These are phyloP conservation scores for Dysidea cf. avara DNA, from an alignment of 37 sponge, comb jelly and placozoan species.

Conservation along the genomic window DNA sequence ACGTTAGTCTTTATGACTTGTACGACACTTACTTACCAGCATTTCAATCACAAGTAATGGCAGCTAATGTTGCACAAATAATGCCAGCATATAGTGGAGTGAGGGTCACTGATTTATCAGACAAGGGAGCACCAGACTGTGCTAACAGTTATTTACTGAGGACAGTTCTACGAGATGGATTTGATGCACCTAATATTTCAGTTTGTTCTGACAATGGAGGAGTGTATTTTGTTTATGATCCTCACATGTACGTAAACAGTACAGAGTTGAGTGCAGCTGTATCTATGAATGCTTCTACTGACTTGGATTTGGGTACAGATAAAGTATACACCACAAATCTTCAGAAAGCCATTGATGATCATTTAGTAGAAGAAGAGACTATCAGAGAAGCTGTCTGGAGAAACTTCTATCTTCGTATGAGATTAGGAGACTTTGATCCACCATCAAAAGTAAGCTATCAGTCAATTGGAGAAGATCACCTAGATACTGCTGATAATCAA, in stretches of 20 bases:
- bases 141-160: slow-evolving; percentile 68
- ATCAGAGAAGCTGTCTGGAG: too few species aligned
- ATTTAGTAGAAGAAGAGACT: slow-evolving; percentile 11
- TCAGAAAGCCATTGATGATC: slow-evolving; percentile 20
- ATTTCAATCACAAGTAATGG: slow-evolving; percentile 74
- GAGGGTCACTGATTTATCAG: slow-evolving; percentile 29
- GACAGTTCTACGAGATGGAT: slow-evolving; percentile 52
- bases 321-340: slow-evolving; percentile 40
- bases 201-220: slow-evolving; percentile 64
- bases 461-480: slow-evolving; percentile 46
- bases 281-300: slow-evolving; percentile 71
- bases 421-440: slow-evolving; percentile 77
- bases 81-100: slow-evolving; percentile 72
- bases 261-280: slow-evolving; percentile 53
- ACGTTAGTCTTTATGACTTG: slow-evolving; percentile 57
- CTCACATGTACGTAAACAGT: slow-evolving; percentile 42
- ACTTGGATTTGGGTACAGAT: slow-evolving; percentile 70
- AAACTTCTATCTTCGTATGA: too few species aligned
- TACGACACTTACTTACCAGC: slow-evolving; percentile 72
- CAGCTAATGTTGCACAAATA: too few species aligned
- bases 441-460: slow-evolving; percentile 45
- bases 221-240: slow-evolving; percentile 18
- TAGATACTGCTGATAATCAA: slow-evolving; percentile 33
- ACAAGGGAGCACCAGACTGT: slow-evolving; percentile 72
- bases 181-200: slow-evolving; percentile 66